Evolutionary conservation across 2,113 vertebrate genomes (phyloP).

Genomic region (Dermatemys mawii): DNA sequence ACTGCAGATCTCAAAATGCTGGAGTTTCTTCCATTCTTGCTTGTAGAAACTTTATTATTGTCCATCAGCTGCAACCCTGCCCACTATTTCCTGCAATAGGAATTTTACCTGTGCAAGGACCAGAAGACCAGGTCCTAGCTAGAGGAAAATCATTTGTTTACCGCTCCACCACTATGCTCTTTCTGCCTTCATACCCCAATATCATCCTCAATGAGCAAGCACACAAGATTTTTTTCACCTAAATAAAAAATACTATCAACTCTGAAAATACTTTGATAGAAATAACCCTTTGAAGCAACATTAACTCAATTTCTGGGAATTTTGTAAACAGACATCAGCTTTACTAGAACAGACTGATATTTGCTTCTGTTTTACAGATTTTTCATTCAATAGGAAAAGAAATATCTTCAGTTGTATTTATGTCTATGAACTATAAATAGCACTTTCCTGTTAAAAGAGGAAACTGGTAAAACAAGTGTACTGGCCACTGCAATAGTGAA

Average conservation of each 20-base stretch:
- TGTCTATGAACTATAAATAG: neutral
- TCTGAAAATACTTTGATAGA: neutral
- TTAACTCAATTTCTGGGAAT: neutral
- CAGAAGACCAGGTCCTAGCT: neutral
- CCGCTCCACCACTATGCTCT: neutral
- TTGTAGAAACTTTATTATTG: neutral
- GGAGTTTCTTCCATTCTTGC: neutral
- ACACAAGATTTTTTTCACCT: neutral
- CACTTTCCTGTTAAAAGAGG: neutral
- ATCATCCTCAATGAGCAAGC: neutral
- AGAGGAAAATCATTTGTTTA: neutral
- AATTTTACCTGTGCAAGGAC: neutral
- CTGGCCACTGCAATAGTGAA: constrained; percentile 55
- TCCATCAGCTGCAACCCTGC: neutral
- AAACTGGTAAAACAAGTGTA: neutral
- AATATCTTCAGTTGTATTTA: accelerated
- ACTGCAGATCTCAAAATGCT: neutral
- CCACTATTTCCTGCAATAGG: neutral
- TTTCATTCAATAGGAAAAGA: neutral
- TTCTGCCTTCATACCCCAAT: neutral
- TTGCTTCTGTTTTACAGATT: neutral
- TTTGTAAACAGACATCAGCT: neutral
- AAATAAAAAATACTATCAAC: neutral
- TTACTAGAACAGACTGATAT: neutral
- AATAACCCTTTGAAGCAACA: neutral